phyloP scores from a whole-genome alignment of 2,888 invertebrate genomes.

The Glaucopsyche alexis region DNA sequence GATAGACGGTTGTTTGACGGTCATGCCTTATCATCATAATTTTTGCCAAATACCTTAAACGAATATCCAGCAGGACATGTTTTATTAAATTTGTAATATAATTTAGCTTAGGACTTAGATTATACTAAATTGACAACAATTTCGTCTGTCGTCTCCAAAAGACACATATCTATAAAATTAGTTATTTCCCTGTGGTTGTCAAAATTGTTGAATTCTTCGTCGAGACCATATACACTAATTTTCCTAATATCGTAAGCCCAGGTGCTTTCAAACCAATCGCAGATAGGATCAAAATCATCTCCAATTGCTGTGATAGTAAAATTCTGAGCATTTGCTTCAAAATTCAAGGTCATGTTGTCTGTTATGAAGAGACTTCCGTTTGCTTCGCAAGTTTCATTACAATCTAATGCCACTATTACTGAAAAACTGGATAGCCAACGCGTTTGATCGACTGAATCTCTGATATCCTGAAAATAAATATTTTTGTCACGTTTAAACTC shows the following conservation, averaged over 20 bases:
- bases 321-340: constrained; percentile 49
- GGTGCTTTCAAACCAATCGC: constrained; percentile 42
- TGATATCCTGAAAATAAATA: constrained; percentile 52
- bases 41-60: no score
- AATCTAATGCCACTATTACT: constrained; percentile 58
- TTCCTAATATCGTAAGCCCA: constrained; percentile 50
- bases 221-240: constrained; percentile 62
- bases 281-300: constrained; percentile 50
- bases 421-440: constrained; percentile 52
- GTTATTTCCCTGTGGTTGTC: constrained; percentile 54
- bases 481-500: neutral
- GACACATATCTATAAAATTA: constrained; percentile 53
- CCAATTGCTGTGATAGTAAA: constrained; percentile 51
- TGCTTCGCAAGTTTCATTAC: constrained; percentile 50
- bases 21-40: no score
- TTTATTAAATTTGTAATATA: neutral
- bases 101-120: neutral
- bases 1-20: no score
- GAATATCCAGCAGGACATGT: no score
- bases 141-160: constrained; percentile 34
- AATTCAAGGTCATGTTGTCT: constrained; percentile 49
- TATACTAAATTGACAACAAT: constrained; percentile 33
- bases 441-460: constrained; percentile 55
- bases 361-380: constrained; percentile 56
- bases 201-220: constrained; percentile 61